phyloP scores from a whole-genome alignment of 2,113 vertebrate genomes.

The Erpornis zantholeuca region DNA sequence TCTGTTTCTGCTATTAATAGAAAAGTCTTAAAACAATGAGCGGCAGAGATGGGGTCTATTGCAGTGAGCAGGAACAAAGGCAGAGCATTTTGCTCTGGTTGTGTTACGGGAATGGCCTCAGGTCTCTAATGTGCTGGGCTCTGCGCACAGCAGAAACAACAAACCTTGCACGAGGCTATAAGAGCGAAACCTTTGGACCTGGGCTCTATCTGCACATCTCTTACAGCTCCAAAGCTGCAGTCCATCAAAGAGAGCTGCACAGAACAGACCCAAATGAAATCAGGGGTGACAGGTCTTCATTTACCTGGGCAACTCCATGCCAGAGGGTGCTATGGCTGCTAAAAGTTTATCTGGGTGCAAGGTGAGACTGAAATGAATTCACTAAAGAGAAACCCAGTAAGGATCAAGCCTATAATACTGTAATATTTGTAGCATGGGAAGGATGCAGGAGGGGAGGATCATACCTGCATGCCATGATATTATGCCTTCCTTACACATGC shows the following conservation, averaged over 20 bases:
- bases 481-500: neutral
- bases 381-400: neutral
- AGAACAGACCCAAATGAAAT: neutral
- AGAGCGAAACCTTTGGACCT: neutral
- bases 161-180: neutral
- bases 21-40: constrained; percentile 57
- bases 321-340: neutral
- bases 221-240: neutral
- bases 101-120: neutral
- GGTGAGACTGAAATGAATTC: neutral
- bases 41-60: constrained; percentile 24
- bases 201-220: neutral
- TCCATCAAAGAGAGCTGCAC: neutral
- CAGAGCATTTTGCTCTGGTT: neutral
- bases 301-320: neutral
- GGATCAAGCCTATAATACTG: neutral
- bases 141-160: neutral
- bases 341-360: neutral
- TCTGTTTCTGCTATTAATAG: constrained; percentile 63
- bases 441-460: neutral
- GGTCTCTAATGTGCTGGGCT: neutral
- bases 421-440: neutral
- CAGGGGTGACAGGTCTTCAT: neutral
- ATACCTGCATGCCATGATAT: neutral
- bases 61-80: constrained; percentile 22